Evolutionary conservation across 1,140 invertebrate species (phyloP).

Genomic region (Heliconius himera): DNA sequence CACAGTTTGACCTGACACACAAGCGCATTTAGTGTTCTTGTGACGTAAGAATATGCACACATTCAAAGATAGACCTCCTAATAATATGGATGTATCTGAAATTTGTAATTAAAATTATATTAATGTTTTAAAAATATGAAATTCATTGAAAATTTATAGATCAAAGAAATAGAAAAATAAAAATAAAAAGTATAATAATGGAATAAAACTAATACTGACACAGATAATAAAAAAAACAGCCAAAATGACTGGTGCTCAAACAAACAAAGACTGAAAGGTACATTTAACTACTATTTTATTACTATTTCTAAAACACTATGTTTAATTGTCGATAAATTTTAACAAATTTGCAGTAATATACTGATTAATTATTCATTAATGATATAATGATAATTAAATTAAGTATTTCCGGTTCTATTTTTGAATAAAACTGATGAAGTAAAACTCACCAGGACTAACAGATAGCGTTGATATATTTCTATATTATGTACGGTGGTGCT

Average conservation of each 20-base stretch:
- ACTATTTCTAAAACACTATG: neutral
- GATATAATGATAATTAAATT: too few relatives aligned
- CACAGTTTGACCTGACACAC: constrained; percentile 54
- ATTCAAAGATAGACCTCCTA: neutral
- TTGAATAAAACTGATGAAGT: too few relatives aligned
- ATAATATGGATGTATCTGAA: neutral
- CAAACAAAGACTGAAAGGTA: neutral
- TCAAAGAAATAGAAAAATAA: neutral
- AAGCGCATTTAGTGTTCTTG: constrained; percentile 30
- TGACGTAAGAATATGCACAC: neutral
- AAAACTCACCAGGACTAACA: too few relatives aligned
- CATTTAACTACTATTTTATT: too few relatives aligned
- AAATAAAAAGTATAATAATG: neutral
- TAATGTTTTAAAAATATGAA: neutral
- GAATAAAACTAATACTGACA: neutral
- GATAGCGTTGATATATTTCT: too few relatives aligned
- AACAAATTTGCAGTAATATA: neutral
- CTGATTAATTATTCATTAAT: neutral
- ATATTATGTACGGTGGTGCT: too few relatives aligned
- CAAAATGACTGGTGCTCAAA: neutral
- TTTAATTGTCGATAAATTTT: neutral
- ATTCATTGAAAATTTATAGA: neutral
- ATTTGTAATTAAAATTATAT: neutral
- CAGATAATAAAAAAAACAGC: neutral
- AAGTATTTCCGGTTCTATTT: too few relatives aligned